phyloP scores from a whole-genome alignment of 2,113 vertebrate species.

The Pterophyllum scalare region DNA sequence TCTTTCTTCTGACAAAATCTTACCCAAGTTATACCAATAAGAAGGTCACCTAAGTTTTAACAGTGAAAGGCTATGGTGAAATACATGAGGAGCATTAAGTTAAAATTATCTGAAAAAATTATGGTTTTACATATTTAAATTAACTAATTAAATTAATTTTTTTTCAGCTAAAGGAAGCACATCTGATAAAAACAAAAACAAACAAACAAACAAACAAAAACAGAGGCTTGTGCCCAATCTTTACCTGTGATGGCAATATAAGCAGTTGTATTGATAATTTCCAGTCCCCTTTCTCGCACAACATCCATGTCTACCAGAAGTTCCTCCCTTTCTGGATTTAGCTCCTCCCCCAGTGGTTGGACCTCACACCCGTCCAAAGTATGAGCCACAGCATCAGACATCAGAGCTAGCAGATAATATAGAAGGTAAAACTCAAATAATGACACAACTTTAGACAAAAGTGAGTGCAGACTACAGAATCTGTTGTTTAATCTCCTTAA shows the following conservation, averaged over 20 bases:
- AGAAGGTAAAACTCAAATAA: background rate
- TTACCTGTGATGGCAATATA: conserved; percentile 94
- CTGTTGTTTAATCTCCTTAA: background rate
- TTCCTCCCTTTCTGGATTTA: conserved; percentile 91
- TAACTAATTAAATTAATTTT: background rate
- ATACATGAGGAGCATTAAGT: background rate
- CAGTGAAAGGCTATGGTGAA: background rate
- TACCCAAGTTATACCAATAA: background rate
- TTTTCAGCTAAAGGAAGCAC: background rate
- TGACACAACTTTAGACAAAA: background rate
- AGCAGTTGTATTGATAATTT: conserved; percentile 93
- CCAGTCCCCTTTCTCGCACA: conserved; percentile 90
- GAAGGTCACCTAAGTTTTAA: background rate
- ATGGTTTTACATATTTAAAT: background rate
- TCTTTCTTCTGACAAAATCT: background rate
- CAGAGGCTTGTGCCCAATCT: background rate
- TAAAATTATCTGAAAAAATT: background rate
- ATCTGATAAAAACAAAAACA: background rate
- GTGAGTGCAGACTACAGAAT: background rate
- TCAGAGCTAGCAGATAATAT: conserved; percentile 77
- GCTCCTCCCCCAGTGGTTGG: conserved; percentile 91
- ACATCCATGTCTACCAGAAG: conserved; percentile 89
- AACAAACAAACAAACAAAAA: background rate
- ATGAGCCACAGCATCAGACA: conserved; percentile 97
- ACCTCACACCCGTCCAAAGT: conserved; percentile 97